Conservation (phyloP, 2,888 invertebrate genomes). For the Lasioglossum villosulum region DNA sequence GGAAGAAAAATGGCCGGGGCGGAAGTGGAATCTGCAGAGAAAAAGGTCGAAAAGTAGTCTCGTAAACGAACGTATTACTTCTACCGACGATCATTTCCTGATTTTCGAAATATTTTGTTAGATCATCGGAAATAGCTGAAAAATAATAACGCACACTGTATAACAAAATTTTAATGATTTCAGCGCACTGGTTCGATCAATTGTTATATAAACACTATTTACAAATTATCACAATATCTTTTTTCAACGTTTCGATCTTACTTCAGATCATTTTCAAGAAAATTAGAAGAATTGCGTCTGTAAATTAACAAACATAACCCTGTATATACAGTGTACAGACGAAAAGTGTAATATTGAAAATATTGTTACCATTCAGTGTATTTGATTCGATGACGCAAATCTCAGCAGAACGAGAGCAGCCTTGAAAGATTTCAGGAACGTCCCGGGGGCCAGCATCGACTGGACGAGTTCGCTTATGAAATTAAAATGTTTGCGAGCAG, state of each 20-base stretch:
- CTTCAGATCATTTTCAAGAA: too few relatives aligned
- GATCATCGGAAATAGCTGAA: too few relatives aligned
- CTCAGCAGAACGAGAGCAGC: not conserved
- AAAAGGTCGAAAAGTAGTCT: not conserved
- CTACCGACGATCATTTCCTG: not conserved
- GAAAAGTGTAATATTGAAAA: not conserved
- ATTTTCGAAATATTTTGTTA: not conserved
- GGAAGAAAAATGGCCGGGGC: not conserved
- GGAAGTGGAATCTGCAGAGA: not conserved
- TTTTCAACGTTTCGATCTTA: too few relatives aligned
- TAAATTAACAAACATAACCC: too few relatives aligned
- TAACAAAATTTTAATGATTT: too few relatives aligned
- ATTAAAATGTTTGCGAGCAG: slow-evolving; percentile 74
- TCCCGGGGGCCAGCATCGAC: not conserved
- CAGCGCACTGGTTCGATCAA: too few relatives aligned
- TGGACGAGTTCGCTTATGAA: slow-evolving; percentile 39
- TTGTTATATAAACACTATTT: too few relatives aligned
- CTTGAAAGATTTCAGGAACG: not conserved
- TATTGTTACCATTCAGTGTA: not conserved
- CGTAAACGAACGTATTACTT: not conserved
- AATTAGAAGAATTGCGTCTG: too few relatives aligned
- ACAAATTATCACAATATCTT: too few relatives aligned
- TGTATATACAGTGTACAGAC: too few relatives aligned
- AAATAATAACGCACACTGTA: too few relatives aligned
- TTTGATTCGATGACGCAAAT: not conserved